Percentiles rank a stretch among this genome's conserved stretches.
phyloP scores from a whole-genome alignment of 2,113 vertebrate species.

The Cairina moschata region DNA sequence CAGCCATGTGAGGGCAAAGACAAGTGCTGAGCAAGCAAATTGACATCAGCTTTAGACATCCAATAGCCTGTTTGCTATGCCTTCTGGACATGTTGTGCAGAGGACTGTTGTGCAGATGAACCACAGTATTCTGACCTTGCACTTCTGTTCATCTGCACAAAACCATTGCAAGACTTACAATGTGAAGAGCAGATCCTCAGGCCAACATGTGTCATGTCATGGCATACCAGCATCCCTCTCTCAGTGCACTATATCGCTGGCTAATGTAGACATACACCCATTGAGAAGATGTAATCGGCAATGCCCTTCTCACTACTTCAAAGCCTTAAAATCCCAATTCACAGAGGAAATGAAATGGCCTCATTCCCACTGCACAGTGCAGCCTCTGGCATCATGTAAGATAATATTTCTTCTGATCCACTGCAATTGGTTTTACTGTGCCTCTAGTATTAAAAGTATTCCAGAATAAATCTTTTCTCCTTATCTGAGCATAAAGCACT shows the following conservation, averaged over 20 bases:
- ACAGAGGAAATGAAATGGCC: neutral
- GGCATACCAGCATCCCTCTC: neutral
- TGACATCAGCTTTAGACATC: neutral
- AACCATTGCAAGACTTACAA: neutral
- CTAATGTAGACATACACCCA: neutral
- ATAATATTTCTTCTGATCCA: neutral
- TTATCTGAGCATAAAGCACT: neutral
- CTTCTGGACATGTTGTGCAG: neutral
- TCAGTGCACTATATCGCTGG: accelerated
- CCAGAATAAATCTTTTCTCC: neutral
- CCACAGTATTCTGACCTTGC: accelerated
- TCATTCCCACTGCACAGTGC: neutral
- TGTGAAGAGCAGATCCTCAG: neutral
- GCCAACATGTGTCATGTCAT: accelerated
- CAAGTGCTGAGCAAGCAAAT: neutral
- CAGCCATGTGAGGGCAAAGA: neutral
- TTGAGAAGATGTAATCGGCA: neutral
- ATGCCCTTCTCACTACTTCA: neutral
- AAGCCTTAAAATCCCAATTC: neutral
- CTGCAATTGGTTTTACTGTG: neutral
- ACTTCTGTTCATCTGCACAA: neutral
- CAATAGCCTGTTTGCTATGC: neutral
- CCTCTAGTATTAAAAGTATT: neutral
- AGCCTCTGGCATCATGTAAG: neutral
- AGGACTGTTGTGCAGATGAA: neutral